Conservation (phyloP, 1,140 invertebrate species). For the Drosophila orena region DNA sequence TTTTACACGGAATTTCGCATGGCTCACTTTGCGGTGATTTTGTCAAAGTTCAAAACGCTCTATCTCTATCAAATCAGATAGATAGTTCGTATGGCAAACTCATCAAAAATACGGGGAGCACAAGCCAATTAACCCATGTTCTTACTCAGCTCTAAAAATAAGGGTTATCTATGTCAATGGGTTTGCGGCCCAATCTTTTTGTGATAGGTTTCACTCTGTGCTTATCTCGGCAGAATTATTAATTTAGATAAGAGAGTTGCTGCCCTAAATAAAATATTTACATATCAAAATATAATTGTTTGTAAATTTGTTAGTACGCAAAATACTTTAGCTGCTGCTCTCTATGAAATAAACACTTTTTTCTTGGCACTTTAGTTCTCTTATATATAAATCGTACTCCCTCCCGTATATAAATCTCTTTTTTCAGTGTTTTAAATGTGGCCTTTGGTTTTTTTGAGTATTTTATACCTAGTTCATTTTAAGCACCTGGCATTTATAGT, state of each 20-base stretch:
- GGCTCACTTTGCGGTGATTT: slow-evolving; percentile 15
- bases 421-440: no score
- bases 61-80: neutral
- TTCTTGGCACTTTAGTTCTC: no score
- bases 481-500: neutral
- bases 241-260: neutral
- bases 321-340: no score
- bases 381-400: no score
- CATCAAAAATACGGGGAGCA: slow-evolving; percentile 19
- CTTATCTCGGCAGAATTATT: neutral
- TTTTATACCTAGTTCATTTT: no score
- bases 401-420: no score
- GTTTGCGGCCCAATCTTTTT: neutral
- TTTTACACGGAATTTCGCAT: slow-evolving; percentile 38
- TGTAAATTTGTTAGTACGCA: no score
- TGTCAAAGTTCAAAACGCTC: slow-evolving; percentile 25
- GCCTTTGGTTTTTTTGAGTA: no score
- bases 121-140: slow-evolving; percentile 31
- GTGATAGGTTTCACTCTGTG: neutral
- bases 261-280: neutral
- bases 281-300: neutral
- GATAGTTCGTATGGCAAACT: slow-evolving; percentile 4
- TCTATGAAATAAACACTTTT: no score
- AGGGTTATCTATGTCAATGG: slow-evolving; percentile 10
- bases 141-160: slow-evolving; percentile 49